Evolutionary conservation across 1,140 invertebrate genomes (phyloP).

Genomic region (Listronotus oregonensis): DNA sequence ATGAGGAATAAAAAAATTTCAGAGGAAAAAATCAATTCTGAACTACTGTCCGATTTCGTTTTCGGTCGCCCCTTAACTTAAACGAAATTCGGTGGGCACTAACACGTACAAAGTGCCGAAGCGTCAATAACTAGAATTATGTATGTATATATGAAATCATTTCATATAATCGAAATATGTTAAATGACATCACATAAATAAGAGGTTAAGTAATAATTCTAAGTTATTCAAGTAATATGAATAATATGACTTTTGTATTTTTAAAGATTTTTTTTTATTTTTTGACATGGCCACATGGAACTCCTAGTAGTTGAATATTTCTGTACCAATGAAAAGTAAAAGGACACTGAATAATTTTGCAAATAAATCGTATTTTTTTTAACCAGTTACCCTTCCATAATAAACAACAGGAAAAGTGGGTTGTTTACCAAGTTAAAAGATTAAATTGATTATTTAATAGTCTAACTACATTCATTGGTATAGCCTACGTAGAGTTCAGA

Average conservation of each 20-base stretch:
- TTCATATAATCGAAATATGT: slow-evolving; percentile 50
- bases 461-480: slow-evolving; percentile 43
- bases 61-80: slow-evolving; percentile 51
- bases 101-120: slow-evolving; percentile 46
- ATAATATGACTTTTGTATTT: slow-evolving; percentile 35
- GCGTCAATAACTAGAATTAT: slow-evolving; percentile 52
- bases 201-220: slow-evolving; percentile 49
- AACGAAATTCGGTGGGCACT: slow-evolving; percentile 51
- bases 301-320: slow-evolving; percentile 36
- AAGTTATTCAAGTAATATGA: slow-evolving; percentile 44
- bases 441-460: slow-evolving; percentile 7
- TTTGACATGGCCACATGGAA: slow-evolving; percentile 53
- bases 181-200: slow-evolving; percentile 53
- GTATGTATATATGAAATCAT: slow-evolving; percentile 53
- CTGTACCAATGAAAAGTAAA: slow-evolving; percentile 47
- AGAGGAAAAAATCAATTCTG: slow-evolving; percentile 20
- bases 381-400: slow-evolving; percentile 8
- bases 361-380: neutral
- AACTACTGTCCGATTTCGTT: slow-evolving; percentile 48
- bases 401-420: neutral
- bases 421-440: slow-evolving; percentile 5
- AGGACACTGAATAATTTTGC: slow-evolving; percentile 6
- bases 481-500: slow-evolving; percentile 45
- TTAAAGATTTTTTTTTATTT: slow-evolving; percentile 12
- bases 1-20: neutral